Evolutionary conservation across 1,140 invertebrate genomes (phyloP).

Genomic region (Meloidogyne chitwoodi): DNA sequence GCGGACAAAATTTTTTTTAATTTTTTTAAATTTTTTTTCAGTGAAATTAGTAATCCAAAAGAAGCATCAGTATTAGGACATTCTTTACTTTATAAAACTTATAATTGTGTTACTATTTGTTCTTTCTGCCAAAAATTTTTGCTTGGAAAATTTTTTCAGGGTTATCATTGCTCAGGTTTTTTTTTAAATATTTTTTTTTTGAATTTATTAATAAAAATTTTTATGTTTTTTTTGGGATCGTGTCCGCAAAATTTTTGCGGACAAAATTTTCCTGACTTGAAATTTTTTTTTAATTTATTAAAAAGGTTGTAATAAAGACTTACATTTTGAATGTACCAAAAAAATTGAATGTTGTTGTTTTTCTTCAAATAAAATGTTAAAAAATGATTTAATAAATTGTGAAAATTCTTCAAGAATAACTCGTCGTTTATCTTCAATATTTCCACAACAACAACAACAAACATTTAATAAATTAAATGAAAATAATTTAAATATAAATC

Average conservation of each 20-base stretch:
- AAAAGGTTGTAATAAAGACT: slow-evolving; percentile 34
- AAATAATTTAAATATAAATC: background rate
- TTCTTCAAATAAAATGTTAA: background rate
- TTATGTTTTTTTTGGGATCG: too few relatives aligned
- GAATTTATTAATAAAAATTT: background rate
- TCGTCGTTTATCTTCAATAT: background rate
- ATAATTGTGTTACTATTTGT: slow-evolving; percentile 67
- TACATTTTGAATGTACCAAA: slow-evolving; percentile 29
- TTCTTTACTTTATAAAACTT: slow-evolving; percentile 32
- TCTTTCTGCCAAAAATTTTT: slow-evolving; percentile 79
- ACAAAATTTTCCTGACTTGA: background rate
- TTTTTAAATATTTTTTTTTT: background rate
- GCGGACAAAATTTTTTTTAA: slow-evolving; percentile 7
- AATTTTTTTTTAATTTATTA: background rate
- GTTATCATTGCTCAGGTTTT: slow-evolving; percentile 62
- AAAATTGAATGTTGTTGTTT: slow-evolving; percentile 9
- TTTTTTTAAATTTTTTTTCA: slow-evolving; percentile 11
- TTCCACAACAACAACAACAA: background rate
- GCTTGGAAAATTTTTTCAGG: slow-evolving; percentile 77
- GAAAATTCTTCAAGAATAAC: background rate
- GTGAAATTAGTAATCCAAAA: slow-evolving; percentile 30
- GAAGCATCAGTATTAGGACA: slow-evolving; percentile 27
- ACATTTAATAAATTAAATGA: background rate
- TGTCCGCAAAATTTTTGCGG: too few relatives aligned
- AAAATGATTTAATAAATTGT: background rate